Percentiles rank a stretch among this genome's conserved stretches.
Conservation (phyloP, 37 sponge, comb jelly and placozoan species). For the Chondrilla cf. caribensis region DNA sequence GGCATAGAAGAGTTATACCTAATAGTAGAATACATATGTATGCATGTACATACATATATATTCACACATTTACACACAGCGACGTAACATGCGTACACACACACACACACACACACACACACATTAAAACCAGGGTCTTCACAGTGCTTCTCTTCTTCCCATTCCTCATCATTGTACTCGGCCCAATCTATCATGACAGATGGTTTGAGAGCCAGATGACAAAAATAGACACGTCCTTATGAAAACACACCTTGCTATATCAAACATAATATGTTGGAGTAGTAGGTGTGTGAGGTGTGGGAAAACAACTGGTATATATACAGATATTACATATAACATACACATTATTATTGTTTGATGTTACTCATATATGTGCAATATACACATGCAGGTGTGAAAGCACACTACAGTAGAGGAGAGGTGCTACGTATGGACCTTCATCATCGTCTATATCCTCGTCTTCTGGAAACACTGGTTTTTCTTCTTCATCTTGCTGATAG, state of each 20-base stretch:
- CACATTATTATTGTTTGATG: too few species aligned
- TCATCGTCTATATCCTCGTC: slow-evolving; percentile 36
- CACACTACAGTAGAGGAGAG: too few species aligned
- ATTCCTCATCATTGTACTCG: neutral
- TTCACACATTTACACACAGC: neutral
- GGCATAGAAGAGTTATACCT: neutral
- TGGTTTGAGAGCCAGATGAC: too few species aligned
- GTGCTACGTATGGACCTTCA: slow-evolving; percentile 44
- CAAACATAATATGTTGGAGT: too few species aligned
- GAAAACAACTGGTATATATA: too few species aligned
- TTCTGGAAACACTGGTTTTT: slow-evolving; percentile 71
- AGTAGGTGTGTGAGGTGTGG: too few species aligned
- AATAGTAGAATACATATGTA: too few species aligned
- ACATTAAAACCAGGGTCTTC: slow-evolving; percentile 84
- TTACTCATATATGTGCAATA: slow-evolving; percentile 8
- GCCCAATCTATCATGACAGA: too few species aligned
- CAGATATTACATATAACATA: too few species aligned
- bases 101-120: slow-evolving; percentile 3
- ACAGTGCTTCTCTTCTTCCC: slow-evolving; percentile 45
- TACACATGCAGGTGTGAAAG: slow-evolving; percentile 8
- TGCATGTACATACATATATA: neutral
- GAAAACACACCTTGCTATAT: too few species aligned
- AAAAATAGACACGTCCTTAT: too few species aligned
- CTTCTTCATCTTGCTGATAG: slow-evolving; percentile 42
- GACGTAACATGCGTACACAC: neutral